These are phyloP conservation scores for Nothocercus nigrocapillus DNA, from an alignment of 2,113 vertebrate genomes.

Conservation along the genomic window DNA sequence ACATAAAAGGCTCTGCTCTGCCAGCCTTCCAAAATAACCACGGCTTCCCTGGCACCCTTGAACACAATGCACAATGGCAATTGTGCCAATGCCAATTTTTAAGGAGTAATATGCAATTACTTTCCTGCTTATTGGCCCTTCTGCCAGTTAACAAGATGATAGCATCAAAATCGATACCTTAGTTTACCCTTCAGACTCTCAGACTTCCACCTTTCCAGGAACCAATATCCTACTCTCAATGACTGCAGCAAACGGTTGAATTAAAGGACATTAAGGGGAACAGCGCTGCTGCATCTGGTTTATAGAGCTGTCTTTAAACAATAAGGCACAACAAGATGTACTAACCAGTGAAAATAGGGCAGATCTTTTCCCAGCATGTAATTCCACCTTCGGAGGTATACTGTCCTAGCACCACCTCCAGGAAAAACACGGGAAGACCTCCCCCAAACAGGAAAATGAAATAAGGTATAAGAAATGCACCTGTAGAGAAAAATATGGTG, in stretches of 20 bases:
- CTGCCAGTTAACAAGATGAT: conserved; percentile 22
- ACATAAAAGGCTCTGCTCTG: not conserved
- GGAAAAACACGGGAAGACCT: conserved; percentile 97
- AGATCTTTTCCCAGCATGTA: conserved; percentile 98
- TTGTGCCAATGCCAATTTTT: not conserved
- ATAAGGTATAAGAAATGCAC: conserved; percentile 99
- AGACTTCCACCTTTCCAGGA: conserved; percentile 51
- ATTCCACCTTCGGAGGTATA: conserved; percentile 98
- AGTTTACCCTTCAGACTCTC: conserved; percentile 27
- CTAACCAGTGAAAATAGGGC: conserved; percentile 97
- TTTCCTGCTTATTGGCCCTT: not conserved
- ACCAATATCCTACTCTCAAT: not conserved
- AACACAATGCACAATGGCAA: not conserved
- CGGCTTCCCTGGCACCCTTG: not conserved
- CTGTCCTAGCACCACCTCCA: conserved; percentile 97
- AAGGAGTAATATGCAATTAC: not conserved
- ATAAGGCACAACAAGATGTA: conserved; percentile 17
- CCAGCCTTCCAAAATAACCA: not conserved
- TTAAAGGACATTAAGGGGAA: not conserved
- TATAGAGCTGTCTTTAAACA: not conserved
- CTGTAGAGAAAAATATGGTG: conserved; percentile 72
- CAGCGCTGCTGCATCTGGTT: not conserved
- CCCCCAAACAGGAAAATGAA: conserved; percentile 98
- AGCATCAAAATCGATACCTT: conserved; percentile 44
- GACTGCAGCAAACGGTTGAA: not conserved